A percentile compares a stretch with the other conserved stretches of the same genome.
phyloP scores from a whole-genome alignment of 2,888 invertebrate genomes.

The Metallyticus violacea region DNA sequence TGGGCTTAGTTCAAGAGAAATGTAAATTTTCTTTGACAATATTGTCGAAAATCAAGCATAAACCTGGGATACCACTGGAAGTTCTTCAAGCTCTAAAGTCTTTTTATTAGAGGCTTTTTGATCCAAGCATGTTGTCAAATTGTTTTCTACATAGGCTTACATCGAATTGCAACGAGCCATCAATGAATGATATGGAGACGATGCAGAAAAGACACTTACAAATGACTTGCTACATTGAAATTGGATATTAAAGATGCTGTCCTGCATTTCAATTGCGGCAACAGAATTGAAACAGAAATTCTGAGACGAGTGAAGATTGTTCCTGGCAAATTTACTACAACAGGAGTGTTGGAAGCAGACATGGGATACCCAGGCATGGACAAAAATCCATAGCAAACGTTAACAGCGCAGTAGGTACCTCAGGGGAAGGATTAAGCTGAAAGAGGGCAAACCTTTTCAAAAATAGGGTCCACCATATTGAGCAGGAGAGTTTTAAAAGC shows the following conservation, averaged over 20 bases:
- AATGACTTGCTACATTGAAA: not conserved
- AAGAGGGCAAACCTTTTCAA: not conserved
- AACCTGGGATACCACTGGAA: not conserved
- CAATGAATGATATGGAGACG: not conserved
- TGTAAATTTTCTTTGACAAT: too few species aligned
- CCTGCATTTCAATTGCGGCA: not conserved
- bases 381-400: not conserved
- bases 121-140: not conserved
- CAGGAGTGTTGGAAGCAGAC: not conserved
- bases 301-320: too few species aligned
- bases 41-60: too few species aligned
- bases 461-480: not conserved
- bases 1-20: not conserved
- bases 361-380: too few species aligned
- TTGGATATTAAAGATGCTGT: not conserved
- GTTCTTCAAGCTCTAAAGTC: not conserved
- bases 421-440: not conserved
- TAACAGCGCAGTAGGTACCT: not conserved
- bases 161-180: slow-evolving; percentile 23
- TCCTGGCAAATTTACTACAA: not conserved
- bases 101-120: not conserved
- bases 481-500: not conserved
- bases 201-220: not conserved
- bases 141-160: not conserved
- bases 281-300: not conserved